Base-by-base conservation (phyloP, 2,113 vertebrate species). In the Tinamus guttatus region DNA sequence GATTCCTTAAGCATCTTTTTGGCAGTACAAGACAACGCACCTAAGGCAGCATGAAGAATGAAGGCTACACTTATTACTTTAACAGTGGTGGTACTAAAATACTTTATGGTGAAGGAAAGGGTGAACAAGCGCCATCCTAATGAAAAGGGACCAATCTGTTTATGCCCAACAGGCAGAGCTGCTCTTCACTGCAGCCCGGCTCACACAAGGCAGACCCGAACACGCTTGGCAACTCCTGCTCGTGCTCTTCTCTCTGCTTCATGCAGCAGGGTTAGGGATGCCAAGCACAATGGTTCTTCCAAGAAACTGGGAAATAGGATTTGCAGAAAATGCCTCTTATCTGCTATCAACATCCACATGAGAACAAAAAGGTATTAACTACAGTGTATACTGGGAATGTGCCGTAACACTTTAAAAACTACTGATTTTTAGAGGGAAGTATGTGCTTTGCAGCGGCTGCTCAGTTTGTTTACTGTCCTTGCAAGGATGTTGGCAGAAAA, bases 401-500 rank as follows among this genome's bases (percentile, higher is more conserved):
- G 38, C 58, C 1, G 0, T 36, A 59, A 28, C 16, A 11, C 43
- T 64, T 78, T 27, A 64, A 63, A 13, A 88, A 71, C 8, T 47
- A 45, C 51, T 91, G 82, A 82, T 78, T 73, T 82, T 74, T 82
- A 93, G 64, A 95, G 95, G 73, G 84, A 94, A 89, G 56, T n/a
- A 49, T 32, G 62, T 30, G 73, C 14, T 92, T 81, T 73, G 34
- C 80, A 87, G 10, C 70, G 36, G 36, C 51, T 85, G 41, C 25
- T 43, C 25, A 59, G 58, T 36, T 20, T 58, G 27, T 28, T 80
- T 28, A 52, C 41, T 24, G 19, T 60, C 52, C 27, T 90, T 28
- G 52, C 32, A 68, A 40, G 19, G 54, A 56, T 83, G 45, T 4
- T 75, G 40, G 30, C 76, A 90, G 62, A 38, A 81, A 63, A 94